These are phyloP conservation scores for Aphrophora alni DNA, from an alignment of 2,888 invertebrate species.

Conservation along the genomic window DNA sequence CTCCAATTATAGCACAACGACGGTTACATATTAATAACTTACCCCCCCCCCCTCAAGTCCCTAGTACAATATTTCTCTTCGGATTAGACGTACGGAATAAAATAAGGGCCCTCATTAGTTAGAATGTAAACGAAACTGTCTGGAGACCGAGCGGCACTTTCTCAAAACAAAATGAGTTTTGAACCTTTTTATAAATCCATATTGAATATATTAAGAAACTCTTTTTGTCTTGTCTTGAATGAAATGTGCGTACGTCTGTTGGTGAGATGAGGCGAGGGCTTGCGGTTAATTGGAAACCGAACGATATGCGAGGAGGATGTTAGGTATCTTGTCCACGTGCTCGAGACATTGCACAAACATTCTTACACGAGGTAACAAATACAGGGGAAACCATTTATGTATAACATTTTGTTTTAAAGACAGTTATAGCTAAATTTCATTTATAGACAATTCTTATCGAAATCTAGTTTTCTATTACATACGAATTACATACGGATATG, in stretches of 20 bases:
- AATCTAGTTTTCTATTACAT: too few relatives aligned
- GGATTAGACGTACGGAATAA: not conserved
- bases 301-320: not conserved
- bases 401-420: too few relatives aligned
- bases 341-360: too few relatives aligned
- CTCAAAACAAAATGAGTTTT: conserved; percentile 6
- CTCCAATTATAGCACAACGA: not conserved
- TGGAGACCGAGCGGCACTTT: not conserved
- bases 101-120: conserved; percentile 6
- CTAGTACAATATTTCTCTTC: not conserved
- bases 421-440: too few relatives aligned
- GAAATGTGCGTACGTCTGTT: not conserved
- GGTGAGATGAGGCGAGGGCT: not conserved
- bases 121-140: not conserved
- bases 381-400: too few relatives aligned
- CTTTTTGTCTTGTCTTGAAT: not conserved
- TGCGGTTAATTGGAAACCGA: not conserved
- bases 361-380: too few relatives aligned
- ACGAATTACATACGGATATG: too few relatives aligned
- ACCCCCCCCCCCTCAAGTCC: not conserved
- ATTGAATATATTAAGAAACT: not conserved
- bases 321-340: too few relatives aligned
- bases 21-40: not conserved
- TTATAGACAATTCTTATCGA: too few relatives aligned
- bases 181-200: not conserved